These are phyloP conservation scores for Scleropages formosus DNA, from an alignment of 2,797 vertebrate genomes.

Conservation along the genomic window DNA sequence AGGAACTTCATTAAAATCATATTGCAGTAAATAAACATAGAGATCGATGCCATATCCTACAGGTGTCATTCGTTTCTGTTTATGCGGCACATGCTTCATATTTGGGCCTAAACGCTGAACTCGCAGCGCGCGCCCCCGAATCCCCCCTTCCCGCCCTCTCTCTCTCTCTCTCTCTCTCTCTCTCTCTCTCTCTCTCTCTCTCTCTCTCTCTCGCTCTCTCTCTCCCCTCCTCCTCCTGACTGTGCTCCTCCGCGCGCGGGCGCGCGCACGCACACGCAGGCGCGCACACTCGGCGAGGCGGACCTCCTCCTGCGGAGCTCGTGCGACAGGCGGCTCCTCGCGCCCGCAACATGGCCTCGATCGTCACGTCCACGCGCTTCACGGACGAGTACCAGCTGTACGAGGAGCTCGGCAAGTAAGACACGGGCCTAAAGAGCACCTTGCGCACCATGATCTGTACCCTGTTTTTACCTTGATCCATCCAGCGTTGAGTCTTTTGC, in stretches of 20 bases:
- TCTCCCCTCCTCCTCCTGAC: slow-evolving; percentile 59
- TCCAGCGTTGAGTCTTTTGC: too few relatives aligned
- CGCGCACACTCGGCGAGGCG: slow-evolving; percentile 53
- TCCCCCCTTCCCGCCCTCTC: not conserved
- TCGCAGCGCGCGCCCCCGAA: too few relatives aligned
- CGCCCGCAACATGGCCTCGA: slow-evolving; percentile 75
- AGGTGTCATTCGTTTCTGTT: too few relatives aligned
- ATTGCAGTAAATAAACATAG: too few relatives aligned
- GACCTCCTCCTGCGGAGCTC: slow-evolving; percentile 49
- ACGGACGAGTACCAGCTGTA: slow-evolving; percentile 97
- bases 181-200: slow-evolving; percentile 34
- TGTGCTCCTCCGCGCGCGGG: slow-evolving; percentile 45
- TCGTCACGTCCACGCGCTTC: slow-evolving; percentile 90
- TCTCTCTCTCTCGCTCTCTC: too few relatives aligned
- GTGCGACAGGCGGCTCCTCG: slow-evolving; percentile 54
- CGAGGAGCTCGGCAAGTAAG: slow-evolving; percentile 98
- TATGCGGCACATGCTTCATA: too few relatives aligned
- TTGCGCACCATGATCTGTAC: not conserved
- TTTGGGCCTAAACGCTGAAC: too few relatives aligned
- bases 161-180: slow-evolving; percentile 40
- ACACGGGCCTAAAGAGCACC: slow-evolving; percentile 37
- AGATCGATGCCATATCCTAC: too few relatives aligned
- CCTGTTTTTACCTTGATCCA: too few relatives aligned
- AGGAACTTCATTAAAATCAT: too few relatives aligned
- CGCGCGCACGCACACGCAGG: too few relatives aligned